Base-by-base conservation (phyloP, 2,113 vertebrate species). In the Silurus asotus region DNA sequence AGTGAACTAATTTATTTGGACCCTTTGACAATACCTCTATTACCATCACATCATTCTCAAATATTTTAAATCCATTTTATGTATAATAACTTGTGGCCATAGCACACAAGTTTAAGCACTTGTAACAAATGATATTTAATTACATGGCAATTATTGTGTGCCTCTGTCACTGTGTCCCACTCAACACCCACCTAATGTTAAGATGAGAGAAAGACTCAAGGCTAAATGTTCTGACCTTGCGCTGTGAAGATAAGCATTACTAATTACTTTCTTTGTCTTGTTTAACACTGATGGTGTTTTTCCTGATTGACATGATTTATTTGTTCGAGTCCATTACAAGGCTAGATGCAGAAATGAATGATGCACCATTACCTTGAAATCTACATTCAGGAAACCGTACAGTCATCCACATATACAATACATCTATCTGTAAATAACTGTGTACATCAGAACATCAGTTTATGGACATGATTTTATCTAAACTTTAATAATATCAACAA, bases 191-290 rank as follows among this genome's bases (percentile, higher is more conserved):
- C 55, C 45, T 59, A 58, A 59, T 80, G 20, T 81, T 81, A 61
- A 51, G 45, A 17, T 10, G 61, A 62, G 80, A 61, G 70, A 62
- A 6, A n/a, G 19, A 51, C 17, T 79, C 75, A 70, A 81, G 77
- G 77, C 23, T 80, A 23, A 8, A 86, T 28, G 10, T 81, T 8
- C 37, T 86, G 62, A 49, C 84, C 84, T 86, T 86, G 62, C 9
- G 20, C 23, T 72, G 74, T 67, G 17, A 25, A 72, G 65, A 86
- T 81, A 81, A 86, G 65, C 77, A 72, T 65, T 49, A 61, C 37
- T 61, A 25, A 59, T 25, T 15, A 13, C 37, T 51, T 59, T 10
- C 14, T 51, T 80, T 80, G 13, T 69, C 62, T 69, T 65, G 51
- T 55, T 62, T 20, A 85, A 13, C 8, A 53, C 23, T 51, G 48